Base-by-base conservation (phyloP, 2,888 invertebrate species). In the Latrodectus elegans region DNA sequence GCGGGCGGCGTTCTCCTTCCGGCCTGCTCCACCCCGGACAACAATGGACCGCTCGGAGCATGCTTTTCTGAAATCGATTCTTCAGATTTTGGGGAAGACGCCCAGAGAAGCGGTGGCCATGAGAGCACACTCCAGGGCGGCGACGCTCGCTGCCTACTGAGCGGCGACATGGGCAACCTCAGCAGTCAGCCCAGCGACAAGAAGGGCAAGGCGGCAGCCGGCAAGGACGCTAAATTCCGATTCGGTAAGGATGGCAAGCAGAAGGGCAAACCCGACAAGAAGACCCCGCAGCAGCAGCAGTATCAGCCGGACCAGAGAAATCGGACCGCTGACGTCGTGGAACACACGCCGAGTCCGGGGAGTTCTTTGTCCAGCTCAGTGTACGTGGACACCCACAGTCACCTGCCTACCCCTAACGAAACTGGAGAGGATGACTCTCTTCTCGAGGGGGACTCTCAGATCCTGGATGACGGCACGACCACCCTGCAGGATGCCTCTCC, bases 381-480 rank as follows among this genome's bases (percentile, higher is more conserved):
- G 15, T 89, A 89, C 52, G 85, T 88, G 60, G 89, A 89, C 75
- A 88, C 89, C 9, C 85, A 88, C 72, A 89, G 89, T 51, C 89
- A 87, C 64, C 49, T 89, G 38, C 86, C 89, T 12, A 88, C 89
- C 4, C 89, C 89, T 26, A 86, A 83, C 6, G 88, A 82, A 65
- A 73, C n/a, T 12, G 72, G 72, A 9, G 81, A 78, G 15, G 83
- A 82, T 53, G 89, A 88, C 64, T 76, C 60, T 8, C 76, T 86
- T 22, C 17, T 81, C 26, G 78, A 85, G 73, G 72, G 81, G 10
- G 88, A 89, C 70, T 84, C 85, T 53, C 85, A 85, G 51, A 77
- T 89, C 15, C 38, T 84, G 49, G 89, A 89, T 9, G 89, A 89
- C 17, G 89, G 83, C 11, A 84, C 84, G 1, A 53, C 79, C 49